These are phyloP conservation scores for Eriosoma lanigerum DNA, from an alignment of 1,140 invertebrate genomes.

Conservation along the genomic window DNA sequence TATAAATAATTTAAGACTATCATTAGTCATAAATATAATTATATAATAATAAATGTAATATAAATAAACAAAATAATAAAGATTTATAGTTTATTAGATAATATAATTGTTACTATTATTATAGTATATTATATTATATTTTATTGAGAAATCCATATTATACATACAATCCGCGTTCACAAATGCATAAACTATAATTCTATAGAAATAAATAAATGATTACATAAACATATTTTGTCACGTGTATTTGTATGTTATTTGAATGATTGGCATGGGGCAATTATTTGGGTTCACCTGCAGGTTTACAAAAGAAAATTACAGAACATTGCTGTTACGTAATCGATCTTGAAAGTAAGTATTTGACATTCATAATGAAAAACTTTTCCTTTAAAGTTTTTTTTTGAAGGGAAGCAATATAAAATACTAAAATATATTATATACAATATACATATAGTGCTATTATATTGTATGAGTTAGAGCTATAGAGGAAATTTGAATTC, in stretches of 20 bases:
- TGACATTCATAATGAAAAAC: conserved; percentile 13
- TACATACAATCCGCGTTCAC: too few species aligned
- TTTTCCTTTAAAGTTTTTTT: conserved; percentile 27
- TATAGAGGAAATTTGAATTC: neutral
- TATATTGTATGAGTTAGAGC: neutral
- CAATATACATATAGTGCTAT: neutral
- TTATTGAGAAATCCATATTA: neutral
- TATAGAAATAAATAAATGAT: neutral
- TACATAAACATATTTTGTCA: conserved; percentile 28
- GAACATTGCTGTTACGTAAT: conserved; percentile 6
- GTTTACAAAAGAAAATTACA: conserved; percentile 5
- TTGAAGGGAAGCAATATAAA: neutral
- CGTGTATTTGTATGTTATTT: conserved; percentile 35
- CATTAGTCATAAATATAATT: too few species aligned
- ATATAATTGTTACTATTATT: neutral
- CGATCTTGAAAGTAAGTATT: conserved; percentile 13
- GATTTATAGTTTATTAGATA: too few species aligned
- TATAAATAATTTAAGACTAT: too few species aligned
- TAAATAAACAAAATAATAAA: too few species aligned
- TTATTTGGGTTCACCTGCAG: conserved; percentile 25
- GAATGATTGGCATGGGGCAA: conserved; percentile 15
- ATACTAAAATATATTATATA: neutral
- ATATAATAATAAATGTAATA: too few species aligned
- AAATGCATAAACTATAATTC: conserved; percentile 4
- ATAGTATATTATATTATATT: neutral